Percentiles rank a stretch among this genome's conserved stretches.
phyloP scores from a whole-genome alignment of 2,797 vertebrate genomes.

The Apogon talboti region DNA sequence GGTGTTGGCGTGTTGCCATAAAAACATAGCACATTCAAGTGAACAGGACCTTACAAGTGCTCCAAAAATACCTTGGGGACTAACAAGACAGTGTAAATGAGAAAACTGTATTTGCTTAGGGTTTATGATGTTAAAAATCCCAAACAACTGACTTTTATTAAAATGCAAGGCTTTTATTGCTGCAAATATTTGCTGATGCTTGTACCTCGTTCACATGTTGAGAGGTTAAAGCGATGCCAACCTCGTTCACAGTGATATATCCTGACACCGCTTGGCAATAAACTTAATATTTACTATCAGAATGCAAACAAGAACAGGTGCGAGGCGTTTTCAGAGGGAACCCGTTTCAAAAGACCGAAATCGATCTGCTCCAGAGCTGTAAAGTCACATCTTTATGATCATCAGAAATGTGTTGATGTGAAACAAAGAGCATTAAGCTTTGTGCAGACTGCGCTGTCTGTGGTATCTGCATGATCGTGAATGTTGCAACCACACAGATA shows the following conservation, averaged over 20 bases:
- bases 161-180: not conserved
- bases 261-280: not conserved
- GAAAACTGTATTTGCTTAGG: conserved; percentile 7
- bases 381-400: not conserved
- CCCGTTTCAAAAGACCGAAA: not conserved
- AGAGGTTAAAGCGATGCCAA: not conserved
- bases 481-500: conserved; percentile 59
- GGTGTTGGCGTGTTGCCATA: not conserved
- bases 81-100: conserved; percentile 35
- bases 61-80: conserved; percentile 37
- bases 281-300: not conserved
- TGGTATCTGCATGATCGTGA: not conserved
- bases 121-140: not conserved
- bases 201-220: not conserved
- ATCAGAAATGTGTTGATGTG: conserved; percentile 2
- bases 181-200: not conserved
- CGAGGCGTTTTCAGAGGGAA: not conserved
- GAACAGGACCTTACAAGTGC: conserved; percentile 20
- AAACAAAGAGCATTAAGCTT: not conserved
- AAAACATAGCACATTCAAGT: conserved; percentile 7
- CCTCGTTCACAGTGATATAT: not conserved
- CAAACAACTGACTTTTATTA: not conserved
- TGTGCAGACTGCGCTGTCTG: not conserved
- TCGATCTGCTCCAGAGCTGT: not conserved
- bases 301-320: not conserved